Conservation (phyloP, 1,140 invertebrate species). For the Acromyrmex echinatior region DNA sequence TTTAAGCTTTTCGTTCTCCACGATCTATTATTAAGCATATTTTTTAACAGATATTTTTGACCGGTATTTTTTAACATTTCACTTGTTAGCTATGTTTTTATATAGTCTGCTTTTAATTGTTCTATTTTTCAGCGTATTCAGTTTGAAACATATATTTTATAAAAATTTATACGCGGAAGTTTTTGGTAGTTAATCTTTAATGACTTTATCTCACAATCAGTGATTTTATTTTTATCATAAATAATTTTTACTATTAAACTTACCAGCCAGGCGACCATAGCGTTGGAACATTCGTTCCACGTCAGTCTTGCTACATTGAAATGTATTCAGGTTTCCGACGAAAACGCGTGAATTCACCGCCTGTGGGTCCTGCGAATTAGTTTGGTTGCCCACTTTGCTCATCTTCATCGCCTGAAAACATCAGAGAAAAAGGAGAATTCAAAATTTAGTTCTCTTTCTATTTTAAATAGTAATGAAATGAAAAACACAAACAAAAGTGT, state of each 20-base stretch:
- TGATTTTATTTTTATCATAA: slow-evolving; percentile 8
- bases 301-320: slow-evolving; percentile 95
- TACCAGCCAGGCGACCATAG: slow-evolving; percentile 94
- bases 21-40: not conserved
- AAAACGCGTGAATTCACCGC: slow-evolving; percentile 95
- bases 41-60: slow-evolving; percentile 24
- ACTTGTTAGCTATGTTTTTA: not conserved
- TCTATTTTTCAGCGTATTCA: not conserved
- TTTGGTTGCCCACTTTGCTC: slow-evolving; percentile 95
- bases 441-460: not conserved
- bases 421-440: slow-evolving; percentile 46
- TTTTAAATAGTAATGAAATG: slow-evolving; percentile 9
- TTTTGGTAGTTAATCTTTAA: slow-evolving; percentile 1
- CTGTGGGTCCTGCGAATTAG: slow-evolving; percentile 95
- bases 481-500: not conserved
- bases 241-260: slow-evolving; percentile 72
- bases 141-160: not conserved
- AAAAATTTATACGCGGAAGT: not conserved
- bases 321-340: slow-evolving; percentile 96
- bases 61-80: slow-evolving; percentile 12
- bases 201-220: slow-evolving; percentile 28
- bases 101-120: not conserved
- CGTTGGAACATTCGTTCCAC: slow-evolving; percentile 95
- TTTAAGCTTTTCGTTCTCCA: slow-evolving; percentile 2
- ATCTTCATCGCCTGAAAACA: slow-evolving; percentile 89